Evolutionary conservation across 2,797 vertebrate species (phyloP).

Genomic region (Schizopygopsis pylzovi): DNA sequence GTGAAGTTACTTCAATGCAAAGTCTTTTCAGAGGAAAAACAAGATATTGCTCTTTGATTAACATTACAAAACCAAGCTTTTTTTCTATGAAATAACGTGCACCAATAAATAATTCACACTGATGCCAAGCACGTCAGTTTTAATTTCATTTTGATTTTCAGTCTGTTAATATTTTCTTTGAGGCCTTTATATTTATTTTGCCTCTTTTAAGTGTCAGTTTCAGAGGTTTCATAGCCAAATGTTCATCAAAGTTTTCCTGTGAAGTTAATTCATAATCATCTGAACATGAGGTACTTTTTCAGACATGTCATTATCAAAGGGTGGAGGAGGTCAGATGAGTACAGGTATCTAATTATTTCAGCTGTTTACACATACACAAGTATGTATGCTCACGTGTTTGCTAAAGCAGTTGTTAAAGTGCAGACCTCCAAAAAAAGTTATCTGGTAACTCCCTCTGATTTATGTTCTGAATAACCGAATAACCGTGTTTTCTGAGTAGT

Average conservation of each 20-base stretch:
- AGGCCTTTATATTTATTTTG: not conserved
- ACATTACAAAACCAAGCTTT: not conserved
- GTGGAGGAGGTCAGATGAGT: constrained; percentile 21
- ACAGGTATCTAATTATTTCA: constrained; percentile 32
- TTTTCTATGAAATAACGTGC: not conserved
- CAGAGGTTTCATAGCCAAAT: not conserved
- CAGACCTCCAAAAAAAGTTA: not conserved
- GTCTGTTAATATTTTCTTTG: constrained; percentile 7
- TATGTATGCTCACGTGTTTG: not conserved
- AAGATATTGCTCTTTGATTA: not conserved
- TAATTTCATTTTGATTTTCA: not conserved
- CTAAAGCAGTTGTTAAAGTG: not conserved
- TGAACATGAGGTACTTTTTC: not conserved
- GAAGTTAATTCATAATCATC: constrained; percentile 31
- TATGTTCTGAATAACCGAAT: constrained; percentile 8
- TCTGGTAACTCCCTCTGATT: constrained; percentile 3
- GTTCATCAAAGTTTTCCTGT: constrained; percentile 10
- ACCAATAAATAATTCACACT: not conserved
- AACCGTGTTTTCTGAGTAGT: not conserved
- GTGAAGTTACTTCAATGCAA: not conserved
- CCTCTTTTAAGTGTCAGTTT: not conserved
- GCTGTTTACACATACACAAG: constrained; percentile 42
- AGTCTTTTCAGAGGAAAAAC: not conserved
- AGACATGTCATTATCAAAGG: constrained; percentile 1
- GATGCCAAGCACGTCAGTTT: not conserved